Conservation (phyloP, 2,113 vertebrate genomes). For the Sclerurus mexicanus region DNA sequence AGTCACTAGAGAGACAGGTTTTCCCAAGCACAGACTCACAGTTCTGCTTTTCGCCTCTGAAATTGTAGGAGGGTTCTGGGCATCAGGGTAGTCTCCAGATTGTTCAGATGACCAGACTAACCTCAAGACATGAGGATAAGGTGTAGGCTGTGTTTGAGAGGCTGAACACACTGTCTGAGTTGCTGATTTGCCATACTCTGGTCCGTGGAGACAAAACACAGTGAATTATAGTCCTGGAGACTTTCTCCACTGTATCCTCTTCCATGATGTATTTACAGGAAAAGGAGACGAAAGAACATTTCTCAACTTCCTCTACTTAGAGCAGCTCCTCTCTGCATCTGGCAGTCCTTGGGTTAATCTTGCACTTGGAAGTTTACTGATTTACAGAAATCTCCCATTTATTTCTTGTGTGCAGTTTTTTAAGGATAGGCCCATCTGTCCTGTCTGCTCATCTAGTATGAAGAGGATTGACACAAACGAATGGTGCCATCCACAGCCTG, state of each 20-base stretch:
- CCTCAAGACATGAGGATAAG: not conserved
- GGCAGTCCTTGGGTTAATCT: conserved; percentile 2
- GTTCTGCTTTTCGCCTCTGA: conserved; percentile 10
- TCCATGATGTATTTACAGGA: not conserved
- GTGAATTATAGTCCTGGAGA: not conserved
- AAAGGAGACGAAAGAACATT: not conserved
- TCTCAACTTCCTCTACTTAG: not conserved
- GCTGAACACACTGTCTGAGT: not conserved
- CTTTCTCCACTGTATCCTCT: not conserved
- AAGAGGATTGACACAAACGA: conserved; percentile 17
- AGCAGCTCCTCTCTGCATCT: not conserved
- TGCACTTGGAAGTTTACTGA: not conserved
- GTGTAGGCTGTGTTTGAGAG: not conserved
- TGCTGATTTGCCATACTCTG: not conserved
- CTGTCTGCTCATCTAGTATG: conserved; percentile 21
- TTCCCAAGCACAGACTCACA: not conserved
- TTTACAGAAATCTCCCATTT: not conserved
- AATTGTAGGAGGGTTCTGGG: not conserved
- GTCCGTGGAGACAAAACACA: not conserved
- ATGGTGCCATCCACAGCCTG: conserved; percentile 31
- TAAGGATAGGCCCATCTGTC: conserved; percentile 33
- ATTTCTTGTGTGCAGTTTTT: not conserved
- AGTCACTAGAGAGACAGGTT: not conserved
- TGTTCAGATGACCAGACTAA: not conserved
- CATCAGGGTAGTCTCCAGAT: not conserved